Base-by-base conservation (phyloP, 2,888 invertebrate genomes). In the Ommatoiulus sabulosus region DNA sequence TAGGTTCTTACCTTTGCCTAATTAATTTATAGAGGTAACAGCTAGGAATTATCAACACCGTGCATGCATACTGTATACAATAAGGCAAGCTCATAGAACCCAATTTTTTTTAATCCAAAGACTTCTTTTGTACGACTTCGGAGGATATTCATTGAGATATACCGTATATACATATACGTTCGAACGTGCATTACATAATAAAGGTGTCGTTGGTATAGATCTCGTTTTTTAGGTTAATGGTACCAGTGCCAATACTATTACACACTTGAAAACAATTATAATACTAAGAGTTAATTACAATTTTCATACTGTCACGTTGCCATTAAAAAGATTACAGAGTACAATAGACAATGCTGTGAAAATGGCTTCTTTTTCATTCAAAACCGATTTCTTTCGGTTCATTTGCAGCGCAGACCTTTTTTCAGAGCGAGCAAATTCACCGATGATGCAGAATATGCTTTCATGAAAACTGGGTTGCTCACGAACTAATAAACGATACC, bases 21-120 rank as follows among this genome's bases (percentile, higher is more conserved):
- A 80, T 80, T 80, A 80, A 80, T 35, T 80, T 80, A 35, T 35
- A 43, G 12, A 80, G 80, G 80, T 80, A 80, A 80, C 80, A 80
- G 35, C 35, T 35, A 0, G 80, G 35, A 35, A 80, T 80, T 80
- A 80, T 80, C 24, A 80, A 80, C 80, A 80, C 80, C 80, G 4
- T 52, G 35, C 35, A 35, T 35, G 35, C 35, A 80, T 80, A 80
- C 20, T n/a, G n/a, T 63, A 8, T 10, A 24, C 72, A 63, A 7
- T 63, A 6, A 20, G 24, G 0, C 3, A 72, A 80, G 80, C 80
- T 35, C 35, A 12, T 10, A 46, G 80, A 24, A 24, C 7, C 24
- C 72, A 24, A 52, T 52, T 52, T 52, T 72, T 24, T 72, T 10
- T 24, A 35, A 24, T n/a, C 24, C 35, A 72, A 63, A 63, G n/a